Evolutionary conservation across 1,140 invertebrate genomes (phyloP), one percentile per base, ranked within the genome.

Genomic region (Nasonia longicornis): DNA sequence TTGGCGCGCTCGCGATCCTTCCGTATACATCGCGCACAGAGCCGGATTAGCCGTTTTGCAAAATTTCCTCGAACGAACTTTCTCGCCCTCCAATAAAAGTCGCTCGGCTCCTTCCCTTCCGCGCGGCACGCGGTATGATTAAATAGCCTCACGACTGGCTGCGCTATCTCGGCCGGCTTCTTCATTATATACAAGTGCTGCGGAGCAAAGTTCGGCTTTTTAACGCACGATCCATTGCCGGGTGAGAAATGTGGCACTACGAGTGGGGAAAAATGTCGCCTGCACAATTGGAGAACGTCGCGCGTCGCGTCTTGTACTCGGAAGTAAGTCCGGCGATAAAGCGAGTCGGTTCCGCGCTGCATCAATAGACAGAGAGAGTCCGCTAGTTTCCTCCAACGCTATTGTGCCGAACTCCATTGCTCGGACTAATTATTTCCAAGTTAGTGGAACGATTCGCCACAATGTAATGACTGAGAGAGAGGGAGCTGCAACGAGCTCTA

Each of bases 381-480:
- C 38, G 31, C 6, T 42, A 78, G 31, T 79, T 82, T 82, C 80
- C 79, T 58, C 71, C 45, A 83, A 72, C 80, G 83, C 87, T 84
- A 87, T 87, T 88, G 86, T 89, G 85, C 84, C 81, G 84, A 88
- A 88, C 87, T 89, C 88, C 87, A 90, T 90, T 90, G 89, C 88
- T 86, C 85, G 78, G 84, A 89, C 88, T 90, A 91, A 91, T 91
- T 91, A 89, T 90, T 90, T 90, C 86, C 85, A 89, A 89, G 88
- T 89, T 89, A 88, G 86, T 87, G 80, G 86, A 89, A 89, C 88
- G 88, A 88, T 88, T 89, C 86, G 87, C 86, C 87, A 88, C 87
- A 89, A 88, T 88, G 89, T 89, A 88, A 89, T 87, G 84, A 85
- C 84, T 85, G 86, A 86, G 67, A 58, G 87, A 85, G 88, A 89